Percentiles rank a stretch among this genome's conserved stretches.
Conservation (phyloP, 1,140 invertebrate genomes). For the Holotrichia oblita region DNA sequence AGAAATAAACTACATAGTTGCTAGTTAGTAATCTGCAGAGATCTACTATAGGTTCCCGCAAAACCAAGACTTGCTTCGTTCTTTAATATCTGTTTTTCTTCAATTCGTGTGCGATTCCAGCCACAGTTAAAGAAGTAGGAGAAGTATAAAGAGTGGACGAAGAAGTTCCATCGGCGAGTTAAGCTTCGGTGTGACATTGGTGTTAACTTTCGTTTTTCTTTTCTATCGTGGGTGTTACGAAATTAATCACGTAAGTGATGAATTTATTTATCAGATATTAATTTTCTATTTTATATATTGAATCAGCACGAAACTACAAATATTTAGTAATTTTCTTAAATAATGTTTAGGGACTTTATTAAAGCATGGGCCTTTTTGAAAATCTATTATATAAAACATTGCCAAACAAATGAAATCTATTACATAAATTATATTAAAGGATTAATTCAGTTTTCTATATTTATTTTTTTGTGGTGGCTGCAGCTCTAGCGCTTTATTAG, state of each 20-base stretch:
- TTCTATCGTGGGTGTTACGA: neutral
- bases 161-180: neutral
- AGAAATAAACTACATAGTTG: neutral
- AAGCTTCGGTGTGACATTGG: neutral
- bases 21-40: neutral
- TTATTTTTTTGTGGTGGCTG: too few relatives aligned
- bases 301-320: too few relatives aligned
- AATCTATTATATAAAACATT: too few relatives aligned
- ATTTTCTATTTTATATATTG: too few relatives aligned
- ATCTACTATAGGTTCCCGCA: neutral
- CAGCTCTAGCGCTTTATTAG: too few relatives aligned
- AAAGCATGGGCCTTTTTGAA: too few relatives aligned
- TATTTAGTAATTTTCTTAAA: too few relatives aligned
- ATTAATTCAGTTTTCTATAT: too few relatives aligned
- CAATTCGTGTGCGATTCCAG: neutral
- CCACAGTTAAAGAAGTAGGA: neutral
- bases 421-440: too few relatives aligned
- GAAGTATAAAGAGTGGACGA: conserved; percentile 3
- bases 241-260: neutral
- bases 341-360: too few relatives aligned
- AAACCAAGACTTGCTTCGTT: neutral
- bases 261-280: neutral
- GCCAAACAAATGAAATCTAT: too few relatives aligned
- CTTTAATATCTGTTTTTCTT: neutral
- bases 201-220: neutral